Percentiles rank a stretch among this genome's conserved stretches.
Evolutionary conservation across 37 sponge, comb jelly and placozoan species (phyloP).

Genomic region (Aplysina aerophoba): DNA sequence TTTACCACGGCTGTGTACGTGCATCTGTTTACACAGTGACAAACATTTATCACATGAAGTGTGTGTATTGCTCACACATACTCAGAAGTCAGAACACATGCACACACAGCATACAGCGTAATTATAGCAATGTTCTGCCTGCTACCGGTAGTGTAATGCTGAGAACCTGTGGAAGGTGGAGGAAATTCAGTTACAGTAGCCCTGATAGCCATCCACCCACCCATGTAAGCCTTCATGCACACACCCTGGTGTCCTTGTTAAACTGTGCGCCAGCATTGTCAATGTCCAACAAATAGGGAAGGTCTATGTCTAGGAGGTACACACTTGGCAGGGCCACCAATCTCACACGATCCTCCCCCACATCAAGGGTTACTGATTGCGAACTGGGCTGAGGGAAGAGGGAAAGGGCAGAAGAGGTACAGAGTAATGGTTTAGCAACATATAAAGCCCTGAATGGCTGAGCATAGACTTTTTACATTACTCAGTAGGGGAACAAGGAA

Average conservation of each 20-base stretch:
- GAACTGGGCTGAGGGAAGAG: too few species aligned
- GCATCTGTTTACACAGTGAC: too few species aligned
- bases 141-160: conserved; percentile 46
- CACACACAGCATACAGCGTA: too few species aligned
- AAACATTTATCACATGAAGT: too few species aligned
- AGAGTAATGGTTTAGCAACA: too few species aligned
- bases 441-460: too few species aligned
- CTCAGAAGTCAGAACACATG: too few species aligned
- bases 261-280: conserved; percentile 82
- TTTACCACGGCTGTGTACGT: too few species aligned
- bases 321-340: conserved; percentile 70
- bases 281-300: conserved; percentile 73
- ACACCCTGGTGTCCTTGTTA: conserved; percentile 62
- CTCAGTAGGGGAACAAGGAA: too few species aligned
- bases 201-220: not conserved
- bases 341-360: conserved; percentile 88
- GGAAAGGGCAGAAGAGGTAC: too few species aligned
- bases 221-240: not conserved
- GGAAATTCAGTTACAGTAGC: not conserved
- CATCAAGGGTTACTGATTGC: conserved; percentile 56
- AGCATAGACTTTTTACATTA: too few species aligned
- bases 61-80: too few species aligned
- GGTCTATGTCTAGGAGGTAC: conserved; percentile 79
- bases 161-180: not conserved
- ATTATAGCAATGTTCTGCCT: conserved; percentile 19